A percentile compares a stretch with the other conserved stretches of the same genome.
These are phyloP conservation scores for Thereuonema tuberculata DNA, from an alignment of 1,140 invertebrate species.

Conservation along the genomic window DNA sequence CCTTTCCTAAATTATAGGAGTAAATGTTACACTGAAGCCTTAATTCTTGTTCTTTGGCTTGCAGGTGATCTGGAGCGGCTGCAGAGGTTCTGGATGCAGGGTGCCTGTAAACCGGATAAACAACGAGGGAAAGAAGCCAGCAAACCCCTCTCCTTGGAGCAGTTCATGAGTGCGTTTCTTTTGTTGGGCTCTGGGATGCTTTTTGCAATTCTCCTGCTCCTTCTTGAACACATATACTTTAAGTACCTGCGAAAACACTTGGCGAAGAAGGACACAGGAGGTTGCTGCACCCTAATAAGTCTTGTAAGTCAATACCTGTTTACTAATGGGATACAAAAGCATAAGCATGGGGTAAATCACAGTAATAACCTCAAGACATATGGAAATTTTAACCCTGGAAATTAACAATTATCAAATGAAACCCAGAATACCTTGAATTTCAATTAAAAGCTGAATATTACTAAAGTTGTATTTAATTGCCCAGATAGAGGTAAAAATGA, in stretches of 20 bases:
- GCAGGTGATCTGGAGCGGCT: constrained; percentile 80
- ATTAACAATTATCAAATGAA: too few relatives aligned
- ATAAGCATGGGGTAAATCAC: too few relatives aligned
- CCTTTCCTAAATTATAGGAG: background rate
- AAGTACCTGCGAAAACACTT: constrained; percentile 52
- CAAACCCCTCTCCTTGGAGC: constrained; percentile 81
- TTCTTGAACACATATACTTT: constrained; percentile 89
- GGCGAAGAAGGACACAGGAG: constrained; percentile 70
- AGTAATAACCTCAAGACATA: too few relatives aligned
- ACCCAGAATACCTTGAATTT: too few relatives aligned
- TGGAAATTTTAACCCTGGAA: too few relatives aligned
- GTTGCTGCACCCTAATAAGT: constrained; percentile 81
- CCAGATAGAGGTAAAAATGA: too few relatives aligned
- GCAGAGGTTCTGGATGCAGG: constrained; percentile 93
- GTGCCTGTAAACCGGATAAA: constrained; percentile 84
- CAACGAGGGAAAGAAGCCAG: constrained; percentile 77
- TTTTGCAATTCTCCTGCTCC: constrained; percentile 63
- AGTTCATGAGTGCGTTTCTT: constrained; percentile 94
- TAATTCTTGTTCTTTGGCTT: constrained; percentile 1
- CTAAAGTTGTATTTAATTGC: too few relatives aligned
- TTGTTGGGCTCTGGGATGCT: constrained; percentile 86
- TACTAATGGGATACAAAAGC: too few relatives aligned
- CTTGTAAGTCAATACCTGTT: constrained; percentile 39
- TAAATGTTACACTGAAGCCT: background rate
- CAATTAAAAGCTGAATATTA: too few relatives aligned